Conservation (phyloP, 2,113 vertebrate species). For the Cichladusa arquata region DNA sequence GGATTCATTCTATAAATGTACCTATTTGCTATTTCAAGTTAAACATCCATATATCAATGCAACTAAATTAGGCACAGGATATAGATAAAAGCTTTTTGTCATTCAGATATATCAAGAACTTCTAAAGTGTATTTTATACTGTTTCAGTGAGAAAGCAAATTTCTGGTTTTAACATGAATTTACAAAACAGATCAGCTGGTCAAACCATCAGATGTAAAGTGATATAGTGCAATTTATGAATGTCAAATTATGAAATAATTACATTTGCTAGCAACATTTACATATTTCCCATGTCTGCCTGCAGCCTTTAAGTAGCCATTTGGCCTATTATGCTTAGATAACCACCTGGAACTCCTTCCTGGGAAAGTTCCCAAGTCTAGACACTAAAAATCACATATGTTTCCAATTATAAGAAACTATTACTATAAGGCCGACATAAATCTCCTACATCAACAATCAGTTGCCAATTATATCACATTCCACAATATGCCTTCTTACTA, state of each 20-base stretch:
- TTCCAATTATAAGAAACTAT: constrained; percentile 67
- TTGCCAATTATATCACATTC: constrained; percentile 67
- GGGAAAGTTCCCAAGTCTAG: constrained; percentile 78
- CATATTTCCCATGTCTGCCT: constrained; percentile 49
- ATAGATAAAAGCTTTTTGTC: neutral
- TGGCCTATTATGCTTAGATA: constrained; percentile 66
- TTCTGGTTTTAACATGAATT: neutral
- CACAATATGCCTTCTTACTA: constrained; percentile 34
- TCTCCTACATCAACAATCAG: constrained; percentile 61
- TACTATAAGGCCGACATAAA: constrained; percentile 50
- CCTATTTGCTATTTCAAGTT: neutral
- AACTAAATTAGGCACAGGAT: neutral
- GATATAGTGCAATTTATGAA: neutral
- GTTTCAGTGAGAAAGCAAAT: neutral
- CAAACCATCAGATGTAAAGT: neutral
- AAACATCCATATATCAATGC: neutral
- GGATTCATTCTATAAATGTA: neutral
- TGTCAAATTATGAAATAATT: constrained; percentile 24
- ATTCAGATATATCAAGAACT: neutral
- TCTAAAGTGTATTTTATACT: neutral
- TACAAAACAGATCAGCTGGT: neutral
- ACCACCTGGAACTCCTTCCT: constrained; percentile 73
- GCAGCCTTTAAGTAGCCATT: constrained; percentile 50
- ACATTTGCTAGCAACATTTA: constrained; percentile 16
- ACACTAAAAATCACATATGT: constrained; percentile 69